These are phyloP conservation scores for Oithona nana DNA, from an alignment of 2,888 invertebrate genomes.

Conservation along the genomic window DNA sequence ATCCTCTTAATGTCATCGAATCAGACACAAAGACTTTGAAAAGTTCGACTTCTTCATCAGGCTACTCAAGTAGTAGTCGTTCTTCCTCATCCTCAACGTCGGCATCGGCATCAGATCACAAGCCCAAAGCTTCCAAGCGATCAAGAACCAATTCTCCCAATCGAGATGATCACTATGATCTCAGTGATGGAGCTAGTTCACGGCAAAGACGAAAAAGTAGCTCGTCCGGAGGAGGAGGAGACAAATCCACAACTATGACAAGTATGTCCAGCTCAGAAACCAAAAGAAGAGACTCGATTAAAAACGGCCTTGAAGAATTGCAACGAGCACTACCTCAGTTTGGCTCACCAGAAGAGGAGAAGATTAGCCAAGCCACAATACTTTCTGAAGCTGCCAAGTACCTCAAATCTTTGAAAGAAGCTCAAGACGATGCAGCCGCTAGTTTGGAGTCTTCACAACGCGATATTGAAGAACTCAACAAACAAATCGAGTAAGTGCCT, in stretches of 20 bases:
- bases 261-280: background rate
- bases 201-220: background rate
- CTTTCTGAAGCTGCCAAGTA: conserved; percentile 11
- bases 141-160: background rate
- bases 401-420: background rate
- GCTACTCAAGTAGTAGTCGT: too few species aligned
- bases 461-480: conserved; percentile 12
- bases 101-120: too few species aligned
- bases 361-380: conserved; percentile 12
- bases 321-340: conserved; percentile 10
- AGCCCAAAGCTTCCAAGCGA: conserved; percentile 4
- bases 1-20: conserved; percentile 1
- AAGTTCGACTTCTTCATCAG: too few species aligned
- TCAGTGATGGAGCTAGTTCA: background rate
- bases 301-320: conserved; percentile 6
- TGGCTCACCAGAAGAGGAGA: conserved; percentile 14
- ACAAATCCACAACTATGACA: too few species aligned
- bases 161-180: background rate
- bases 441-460: background rate
- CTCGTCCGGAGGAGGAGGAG: background rate
- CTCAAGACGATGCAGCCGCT: background rate
- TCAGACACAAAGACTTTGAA: background rate
- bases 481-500: conserved; percentile 5
- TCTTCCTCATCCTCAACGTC: background rate
- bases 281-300: conserved; percentile 10